Evolutionary conservation across 1,140 invertebrate genomes (phyloP), one percentile per base, ranked within the genome.

Genomic region (Diprion similis): DNA sequence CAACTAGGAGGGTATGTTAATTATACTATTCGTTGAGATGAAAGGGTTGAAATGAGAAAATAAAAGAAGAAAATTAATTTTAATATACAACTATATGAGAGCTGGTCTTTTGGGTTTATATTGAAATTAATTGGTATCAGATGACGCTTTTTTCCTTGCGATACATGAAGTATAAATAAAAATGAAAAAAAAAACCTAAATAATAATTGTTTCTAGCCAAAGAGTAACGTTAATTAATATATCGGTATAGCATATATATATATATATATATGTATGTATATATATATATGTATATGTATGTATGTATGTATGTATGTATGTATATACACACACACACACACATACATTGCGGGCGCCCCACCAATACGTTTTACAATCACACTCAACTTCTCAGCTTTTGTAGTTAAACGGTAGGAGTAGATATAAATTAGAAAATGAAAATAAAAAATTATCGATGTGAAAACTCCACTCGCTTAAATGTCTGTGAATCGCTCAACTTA

Each of bases 161-260:
- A 72, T 67, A 77, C 69, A 59, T 64, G 64, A 71, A 46, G 18
- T n/a, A 65, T 24, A 18, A 8, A 24, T 11, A 19, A 71, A 74
- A 76, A 47, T 64, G 66, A 48, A 66, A 46, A 76, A 66, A 71
- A 67, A 73, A 70, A 71, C 73, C 73, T 76, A 70, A 76, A 73
- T 74, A 73, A 78, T 81, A 83, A 80, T 85, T 82, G 80, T 87
- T 86, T 86, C 83, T 85, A 87, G 86, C 85, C 85, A 87, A 87
- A 87, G 85, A 87, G 76, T 87, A 87, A 82, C 81, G 80, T 84
- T 84, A 85, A 78, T 82, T 78, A 76, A 78, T 59, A 6, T 59
- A 59, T 59, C 51, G n/a, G n/a, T 59, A 59, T 37, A 37, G 24
- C 24, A 37, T 37, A 6, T 37, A 37, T 37, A 4, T 37, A 37